Base-by-base conservation (phyloP, 1,140 invertebrate genomes). In the Papilio glaucus region DNA sequence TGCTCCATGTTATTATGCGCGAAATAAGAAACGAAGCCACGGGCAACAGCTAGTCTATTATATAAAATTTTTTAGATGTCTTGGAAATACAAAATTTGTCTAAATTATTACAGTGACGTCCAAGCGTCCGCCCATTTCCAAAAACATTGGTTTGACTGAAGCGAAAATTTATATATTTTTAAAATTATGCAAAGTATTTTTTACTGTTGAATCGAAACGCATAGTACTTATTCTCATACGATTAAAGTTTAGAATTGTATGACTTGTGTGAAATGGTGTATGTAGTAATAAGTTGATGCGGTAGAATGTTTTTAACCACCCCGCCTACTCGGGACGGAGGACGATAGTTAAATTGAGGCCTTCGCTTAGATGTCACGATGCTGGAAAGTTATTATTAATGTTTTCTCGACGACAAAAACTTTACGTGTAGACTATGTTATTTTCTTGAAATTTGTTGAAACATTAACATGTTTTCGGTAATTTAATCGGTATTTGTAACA, bases 331-430 rank as follows among this genome's bases (percentile, higher is more conserved):
- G 74, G 71, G 72, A 77, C 76, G 62, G 67, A 76, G 62, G 62
- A 65, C 62, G 29, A 39, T 38, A 65, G 62, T 38, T 65, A 83
- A 85, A 87, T 85, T 84, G 83, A 77, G 61, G 78, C 79, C 76
- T 87, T 79, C 45, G 80, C 72, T 82, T 84, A 81, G 77, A 84
- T 87, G 85, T 87, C 85, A 82, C 78, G 78, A 71, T 73, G 72
- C 62, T 75, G 78, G 79, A 82, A 85, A 85, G 77, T 79, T 72
- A 68, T 81, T 82, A 86, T 86, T 80, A 84, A 77, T 81, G 71
- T 76, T 79, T 77, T 75, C 8, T 60, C 24, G 15, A 57, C 21
- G 49, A 57, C 49, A 57, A 57, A 57, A 57, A 57, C 18, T 53
- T 15, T 8, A 53, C 18, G 15, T 45, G 45, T 10, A 24, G 1